These are phyloP conservation scores for Sanderia malayensis DNA, from an alignment of 30 jellyfish, hydroid and myxozoan species.

Conservation along the genomic window DNA sequence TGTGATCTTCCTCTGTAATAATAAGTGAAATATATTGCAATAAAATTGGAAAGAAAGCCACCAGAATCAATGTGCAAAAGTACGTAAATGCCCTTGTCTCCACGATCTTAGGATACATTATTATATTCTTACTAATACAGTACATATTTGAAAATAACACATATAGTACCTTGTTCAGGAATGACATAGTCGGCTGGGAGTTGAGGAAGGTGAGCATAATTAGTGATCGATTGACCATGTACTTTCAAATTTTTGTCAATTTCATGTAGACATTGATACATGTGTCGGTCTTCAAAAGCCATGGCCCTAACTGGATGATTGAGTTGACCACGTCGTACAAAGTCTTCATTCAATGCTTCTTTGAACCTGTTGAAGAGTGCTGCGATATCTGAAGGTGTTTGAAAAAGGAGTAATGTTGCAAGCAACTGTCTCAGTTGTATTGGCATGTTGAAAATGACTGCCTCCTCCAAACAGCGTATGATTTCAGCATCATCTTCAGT, in stretches of 20 bases:
- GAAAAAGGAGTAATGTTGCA: not conserved
- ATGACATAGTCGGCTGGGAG: too few relatives aligned
- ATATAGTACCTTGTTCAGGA: too few relatives aligned
- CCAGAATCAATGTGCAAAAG: too few relatives aligned
- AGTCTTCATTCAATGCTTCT: not conserved
- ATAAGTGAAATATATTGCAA: too few relatives aligned
- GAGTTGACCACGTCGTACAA: not conserved
- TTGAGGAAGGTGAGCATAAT: too few relatives aligned
- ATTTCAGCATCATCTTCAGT: not conserved
- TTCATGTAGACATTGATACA: not conserved
- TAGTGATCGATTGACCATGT: not conserved
- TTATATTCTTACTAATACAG: too few relatives aligned
- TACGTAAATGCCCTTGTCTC: too few relatives aligned
- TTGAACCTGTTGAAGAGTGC: not conserved
- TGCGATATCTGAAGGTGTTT: not conserved
- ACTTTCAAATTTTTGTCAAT: constrained; percentile 2
- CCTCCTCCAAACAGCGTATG: not conserved
- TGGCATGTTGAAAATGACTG: constrained; percentile 5
- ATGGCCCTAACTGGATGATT: not conserved
- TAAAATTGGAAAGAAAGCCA: too few relatives aligned
- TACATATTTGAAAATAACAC: too few relatives aligned
- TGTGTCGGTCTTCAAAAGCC: not conserved
- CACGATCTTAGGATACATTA: too few relatives aligned
- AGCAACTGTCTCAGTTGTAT: not conserved
- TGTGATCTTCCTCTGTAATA: too few relatives aligned